These are phyloP conservation scores for Dipodomys spectabilis DNA, from an alignment of 2,113 vertebrate genomes.

Conservation along the genomic window DNA sequence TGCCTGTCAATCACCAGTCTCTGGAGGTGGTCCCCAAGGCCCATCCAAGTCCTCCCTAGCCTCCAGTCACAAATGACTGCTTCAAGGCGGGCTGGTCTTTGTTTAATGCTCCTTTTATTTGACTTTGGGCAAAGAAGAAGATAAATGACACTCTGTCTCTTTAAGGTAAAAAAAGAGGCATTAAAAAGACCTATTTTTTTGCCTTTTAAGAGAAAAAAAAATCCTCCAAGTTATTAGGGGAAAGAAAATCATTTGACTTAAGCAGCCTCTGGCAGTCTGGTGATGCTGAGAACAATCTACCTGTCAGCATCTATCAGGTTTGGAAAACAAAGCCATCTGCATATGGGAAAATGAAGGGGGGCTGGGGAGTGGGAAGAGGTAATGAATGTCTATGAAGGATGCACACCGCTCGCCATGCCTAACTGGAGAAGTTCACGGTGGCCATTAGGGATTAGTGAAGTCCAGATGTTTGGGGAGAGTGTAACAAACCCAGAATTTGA, in stretches of 20 bases:
- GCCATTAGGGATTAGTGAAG: neutral
- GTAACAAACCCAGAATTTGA: neutral
- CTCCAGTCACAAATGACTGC: constrained; percentile 81
- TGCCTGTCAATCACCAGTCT: constrained; percentile 83
- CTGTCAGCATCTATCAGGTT: constrained; percentile 73
- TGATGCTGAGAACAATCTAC: constrained; percentile 70
- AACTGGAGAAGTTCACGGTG: neutral
- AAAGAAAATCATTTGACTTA: constrained; percentile 73
- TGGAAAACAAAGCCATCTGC: constrained; percentile 81
- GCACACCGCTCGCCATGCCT: neutral
- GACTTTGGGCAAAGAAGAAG: constrained; percentile 62
- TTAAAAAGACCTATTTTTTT: constrained; percentile 29
- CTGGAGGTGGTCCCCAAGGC: constrained; percentile 78
- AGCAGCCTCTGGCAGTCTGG: constrained; percentile 77
- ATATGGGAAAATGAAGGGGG: constrained; percentile 62
- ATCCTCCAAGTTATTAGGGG: constrained; percentile 74
- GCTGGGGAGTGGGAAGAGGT: constrained; percentile 43
- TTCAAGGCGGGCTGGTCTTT: constrained; percentile 83
- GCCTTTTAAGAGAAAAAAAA: constrained; percentile 66
- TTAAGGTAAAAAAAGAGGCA: constrained; percentile 70
- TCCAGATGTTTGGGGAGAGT: neutral
- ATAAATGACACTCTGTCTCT: constrained; percentile 71
- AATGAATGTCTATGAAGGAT: constrained; percentile 54
- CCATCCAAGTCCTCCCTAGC: constrained; percentile 58
- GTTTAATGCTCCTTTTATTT: constrained; percentile 77